Evolutionary conservation across 2,888 invertebrate species (phyloP), one percentile per base, ranked within the genome.

Genomic region (Eilema caniola): DNA sequence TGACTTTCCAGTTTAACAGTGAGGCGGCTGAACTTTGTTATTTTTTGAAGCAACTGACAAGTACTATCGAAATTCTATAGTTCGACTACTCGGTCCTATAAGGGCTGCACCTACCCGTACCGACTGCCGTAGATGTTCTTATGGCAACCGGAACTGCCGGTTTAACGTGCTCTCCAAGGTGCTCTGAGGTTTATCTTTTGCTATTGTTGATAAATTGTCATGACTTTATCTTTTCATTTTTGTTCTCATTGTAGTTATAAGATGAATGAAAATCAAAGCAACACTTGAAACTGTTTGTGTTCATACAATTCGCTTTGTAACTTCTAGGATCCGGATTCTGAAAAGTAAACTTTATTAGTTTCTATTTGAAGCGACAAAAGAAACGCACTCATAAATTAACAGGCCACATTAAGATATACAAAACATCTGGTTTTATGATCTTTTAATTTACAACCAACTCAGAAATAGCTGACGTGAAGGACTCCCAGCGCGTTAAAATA

Each of bases 401-500:
- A 60, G 41, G 28, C 25, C 41, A 28, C 59, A 41, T 59, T 25
- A 37, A 57, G 41, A 41, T 66, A 60, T 57, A 59, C 33, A 66
- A 41, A 59, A 59, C 64, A 69, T 41, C 56, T 59, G 64, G 59
- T 60, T 23, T 59, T 64, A 41, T 47, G 57, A 64, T 69, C 31
- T 60, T 70, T 65, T 61, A 56, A 70, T 70, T 65, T 66, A 62
- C 23, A 10, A 62, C 25, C 14, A 64, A 41, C 12, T 20, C 11
- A 56, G 37, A 66, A 60, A 61, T 60, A 59, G 60, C 31, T n/a
- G 5, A 59, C 63, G 24, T 59, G 33, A 20, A 59, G 31, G 41
- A 47, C 47, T 63, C 24, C 31, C 5, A 24, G 7, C 31, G 24
- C 53, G 66, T 59, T 66, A 41, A 66, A 66, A 66, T 59, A 59